Base-by-base conservation (phyloP, 1,140 invertebrate species). In the Pseudoatta argentina region DNA sequence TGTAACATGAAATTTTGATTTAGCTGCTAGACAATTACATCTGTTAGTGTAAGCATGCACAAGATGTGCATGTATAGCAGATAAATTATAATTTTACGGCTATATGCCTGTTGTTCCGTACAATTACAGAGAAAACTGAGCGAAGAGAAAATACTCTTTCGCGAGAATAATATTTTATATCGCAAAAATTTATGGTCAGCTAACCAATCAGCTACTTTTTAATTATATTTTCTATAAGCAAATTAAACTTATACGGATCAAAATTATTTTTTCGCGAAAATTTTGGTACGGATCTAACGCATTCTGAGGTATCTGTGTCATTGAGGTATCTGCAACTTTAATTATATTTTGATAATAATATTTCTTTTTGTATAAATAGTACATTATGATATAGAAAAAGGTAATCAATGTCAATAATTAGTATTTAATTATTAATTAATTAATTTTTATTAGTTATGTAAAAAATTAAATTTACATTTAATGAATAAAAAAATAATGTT, bases 1-100 rank as follows among this genome's bases (percentile, higher is more conserved):
- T 93, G 86, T 81, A 86, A 90, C 86, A 86, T 83, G 72, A 85
- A 86, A 87, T 75, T 90, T 92, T 92, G 86, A 86, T 86, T 89
- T 88, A 89, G 53, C 71, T 71, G 48, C 18, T 91, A 91, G 63
- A 55, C 24, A 69, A 79, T 51, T 73, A 82, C 30, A 72, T 55
- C 8, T 73, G 53, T 91, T 89, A 78, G 30, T 73, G 18, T 86
- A 72, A n/a, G 18, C n/a, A 27, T 75, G 55, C 69, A 83, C 63
- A 21, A 77, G 10, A 27, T 55, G 44, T 53, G 39, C 18, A 21
- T 44, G 53, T 75, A 64, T 85, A 90, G 82, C 57, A 83, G 39
- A 64, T 75, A 88, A 88, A 86, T 67, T 87, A 67, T 76, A 87
- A 82, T 75, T 77, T 87, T 53, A 57, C 10, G 18, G 59, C 64